These are phyloP conservation scores for Cosmia pyralina DNA, from an alignment of 2,888 invertebrate genomes.

Conservation along the genomic window DNA sequence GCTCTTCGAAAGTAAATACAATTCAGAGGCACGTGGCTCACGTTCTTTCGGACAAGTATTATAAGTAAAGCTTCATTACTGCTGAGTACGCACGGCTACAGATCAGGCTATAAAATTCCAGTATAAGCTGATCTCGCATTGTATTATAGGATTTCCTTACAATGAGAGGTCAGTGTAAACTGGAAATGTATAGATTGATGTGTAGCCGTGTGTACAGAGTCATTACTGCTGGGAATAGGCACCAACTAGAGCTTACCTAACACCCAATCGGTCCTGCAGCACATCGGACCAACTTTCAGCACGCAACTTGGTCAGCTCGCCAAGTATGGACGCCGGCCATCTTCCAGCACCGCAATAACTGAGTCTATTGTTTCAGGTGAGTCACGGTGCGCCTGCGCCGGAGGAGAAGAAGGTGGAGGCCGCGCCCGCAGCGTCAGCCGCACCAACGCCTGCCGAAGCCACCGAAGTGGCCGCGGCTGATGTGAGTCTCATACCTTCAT, in stretches of 20 bases:
- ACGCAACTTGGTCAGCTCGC: not conserved
- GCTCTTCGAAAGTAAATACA: constrained; percentile 9
- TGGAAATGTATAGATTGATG: no score
- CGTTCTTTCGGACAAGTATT: constrained; percentile 13
- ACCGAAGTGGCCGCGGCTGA: constrained; percentile 47
- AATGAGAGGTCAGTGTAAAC: no score
- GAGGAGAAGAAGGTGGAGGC: constrained; percentile 74
- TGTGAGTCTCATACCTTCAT: constrained; percentile 19
- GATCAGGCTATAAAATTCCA: no score
- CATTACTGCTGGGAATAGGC: not conserved
- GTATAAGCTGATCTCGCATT: no score
- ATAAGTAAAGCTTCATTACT: no score
- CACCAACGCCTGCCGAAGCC: constrained; percentile 28
- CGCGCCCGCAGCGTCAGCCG: constrained; percentile 24
- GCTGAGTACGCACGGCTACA: no score
- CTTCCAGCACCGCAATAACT: not conserved
- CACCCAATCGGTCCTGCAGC: not conserved
- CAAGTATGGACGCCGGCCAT: not conserved
- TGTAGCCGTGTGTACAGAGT: not conserved
- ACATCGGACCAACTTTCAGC: not conserved
- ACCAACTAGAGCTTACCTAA: no score
- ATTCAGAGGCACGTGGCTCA: constrained; percentile 19
- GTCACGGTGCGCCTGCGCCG: constrained; percentile 73
- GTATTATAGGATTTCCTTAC: no score
- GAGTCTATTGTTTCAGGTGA: constrained; percentile 66